phyloP scores from a whole-genome alignment of 2,113 vertebrate species.

The Sylvilagus bachmani region DNA sequence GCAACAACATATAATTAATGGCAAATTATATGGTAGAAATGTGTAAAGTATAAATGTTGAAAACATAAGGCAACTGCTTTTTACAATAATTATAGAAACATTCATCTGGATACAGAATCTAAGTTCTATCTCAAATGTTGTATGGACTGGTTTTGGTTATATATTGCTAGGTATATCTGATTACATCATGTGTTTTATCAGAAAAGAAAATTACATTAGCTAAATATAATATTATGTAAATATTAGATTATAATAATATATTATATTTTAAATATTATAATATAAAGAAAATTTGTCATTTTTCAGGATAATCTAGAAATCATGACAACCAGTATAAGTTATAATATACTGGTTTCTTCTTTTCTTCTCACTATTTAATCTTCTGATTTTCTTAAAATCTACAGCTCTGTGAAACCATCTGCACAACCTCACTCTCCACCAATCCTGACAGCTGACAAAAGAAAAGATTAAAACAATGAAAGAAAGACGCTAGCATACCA shows the following conservation, averaged over 20 bases:
- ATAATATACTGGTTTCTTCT: background rate
- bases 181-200: background rate
- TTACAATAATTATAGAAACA: background rate
- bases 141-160: background rate
- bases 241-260: too few species aligned
- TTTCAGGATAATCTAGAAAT: background rate
- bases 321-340: background rate
- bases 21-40: background rate
- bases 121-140: background rate
- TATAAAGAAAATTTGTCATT: background rate
- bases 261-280: background rate
- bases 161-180: background rate
- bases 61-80: background rate
- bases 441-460: background rate
- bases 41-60: background rate
- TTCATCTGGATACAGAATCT: background rate
- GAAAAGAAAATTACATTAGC: background rate
- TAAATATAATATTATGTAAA: background rate
- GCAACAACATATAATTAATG: background rate
- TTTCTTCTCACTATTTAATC: background rate
- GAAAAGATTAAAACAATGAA: background rate
- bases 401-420: background rate
- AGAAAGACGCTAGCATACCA: background rate
- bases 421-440: background rate
- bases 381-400: conserved; percentile 34